A percentile compares a stretch with the other conserved stretches of the same genome.
Evolutionary conservation across 2,113 vertebrate species (phyloP).

Genomic region (Cavia aperea): DNA sequence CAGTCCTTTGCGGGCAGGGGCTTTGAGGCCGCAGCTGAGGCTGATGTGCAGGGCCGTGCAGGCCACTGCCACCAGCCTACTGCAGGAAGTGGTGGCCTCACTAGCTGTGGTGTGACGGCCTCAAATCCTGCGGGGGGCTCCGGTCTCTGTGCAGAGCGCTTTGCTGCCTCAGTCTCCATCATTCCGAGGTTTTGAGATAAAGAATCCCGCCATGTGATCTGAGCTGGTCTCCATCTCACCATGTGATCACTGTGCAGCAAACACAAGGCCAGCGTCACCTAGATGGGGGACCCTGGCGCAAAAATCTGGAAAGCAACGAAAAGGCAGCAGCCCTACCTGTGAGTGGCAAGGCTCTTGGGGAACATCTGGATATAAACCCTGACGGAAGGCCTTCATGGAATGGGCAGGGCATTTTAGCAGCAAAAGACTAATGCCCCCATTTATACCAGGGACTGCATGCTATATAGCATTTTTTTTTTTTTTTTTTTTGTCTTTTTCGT

Average conservation of each 20-base stretch:
- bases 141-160: not conserved
- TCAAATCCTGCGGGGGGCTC: accelerated
- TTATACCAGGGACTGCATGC: not conserved
- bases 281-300: not conserved
- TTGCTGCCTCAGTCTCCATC: not conserved
- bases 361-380: not conserved
- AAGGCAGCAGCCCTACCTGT: not conserved
- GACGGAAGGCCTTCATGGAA: not conserved
- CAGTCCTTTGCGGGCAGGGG: not conserved
- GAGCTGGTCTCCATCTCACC: not conserved
- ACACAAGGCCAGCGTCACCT: not conserved
- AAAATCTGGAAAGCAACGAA: not conserved
- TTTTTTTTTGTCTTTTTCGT: too few species aligned
- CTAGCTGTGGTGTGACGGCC: not conserved
- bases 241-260: not conserved
- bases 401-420: not conserved
- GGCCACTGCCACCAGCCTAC: not conserved
- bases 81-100: not conserved
- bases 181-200: not conserved
- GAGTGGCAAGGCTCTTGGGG: not conserved
- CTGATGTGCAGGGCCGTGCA: not conserved
- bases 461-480: too few species aligned
- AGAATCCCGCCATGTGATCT: not conserved
- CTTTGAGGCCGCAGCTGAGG: not conserved
- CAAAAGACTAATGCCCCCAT: not conserved